Conservation (phyloP, 1,140 invertebrate genomes). For the Contarinia nasturtii region DNA sequence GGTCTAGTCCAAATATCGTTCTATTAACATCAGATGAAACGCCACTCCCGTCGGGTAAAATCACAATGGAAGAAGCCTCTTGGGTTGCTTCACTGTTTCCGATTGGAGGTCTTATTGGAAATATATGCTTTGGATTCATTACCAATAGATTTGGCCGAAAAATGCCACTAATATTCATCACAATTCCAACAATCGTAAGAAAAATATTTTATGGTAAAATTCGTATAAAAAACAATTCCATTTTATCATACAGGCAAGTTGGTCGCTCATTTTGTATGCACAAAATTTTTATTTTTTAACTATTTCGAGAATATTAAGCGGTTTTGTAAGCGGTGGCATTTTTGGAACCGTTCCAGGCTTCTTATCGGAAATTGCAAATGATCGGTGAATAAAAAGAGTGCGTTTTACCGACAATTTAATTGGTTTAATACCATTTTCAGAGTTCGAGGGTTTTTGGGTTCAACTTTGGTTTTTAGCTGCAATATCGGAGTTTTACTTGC, state of each 20-base stretch:
- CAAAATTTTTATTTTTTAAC: background rate
- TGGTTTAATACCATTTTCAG: constrained; percentile 9
- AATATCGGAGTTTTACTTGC: constrained; percentile 37
- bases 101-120: constrained; percentile 13
- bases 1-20: background rate
- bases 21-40: constrained; percentile 9
- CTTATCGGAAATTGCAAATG: constrained; percentile 37
- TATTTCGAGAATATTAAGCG: constrained; percentile 30
- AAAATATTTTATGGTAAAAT: too few relatives aligned
- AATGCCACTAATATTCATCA: constrained; percentile 20
- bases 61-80: constrained; percentile 13
- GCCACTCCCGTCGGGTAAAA: constrained; percentile 7
- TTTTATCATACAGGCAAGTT: too few relatives aligned
- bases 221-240: too few relatives aligned
- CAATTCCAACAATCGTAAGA: constrained; percentile 20
- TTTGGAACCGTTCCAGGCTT: constrained; percentile 28
- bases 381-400: background rate
- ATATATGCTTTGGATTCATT: constrained; percentile 19
- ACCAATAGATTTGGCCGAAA: constrained; percentile 37
- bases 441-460: constrained; percentile 36
- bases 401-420: background rate
- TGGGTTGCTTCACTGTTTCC: constrained; percentile 16
- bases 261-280: background rate
- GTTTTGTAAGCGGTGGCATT: constrained; percentile 13
- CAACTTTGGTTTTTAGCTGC: constrained; percentile 32